phyloP scores from a whole-genome alignment of 92 coral and sea anemone species.

The Siderastrea radians region DNA sequence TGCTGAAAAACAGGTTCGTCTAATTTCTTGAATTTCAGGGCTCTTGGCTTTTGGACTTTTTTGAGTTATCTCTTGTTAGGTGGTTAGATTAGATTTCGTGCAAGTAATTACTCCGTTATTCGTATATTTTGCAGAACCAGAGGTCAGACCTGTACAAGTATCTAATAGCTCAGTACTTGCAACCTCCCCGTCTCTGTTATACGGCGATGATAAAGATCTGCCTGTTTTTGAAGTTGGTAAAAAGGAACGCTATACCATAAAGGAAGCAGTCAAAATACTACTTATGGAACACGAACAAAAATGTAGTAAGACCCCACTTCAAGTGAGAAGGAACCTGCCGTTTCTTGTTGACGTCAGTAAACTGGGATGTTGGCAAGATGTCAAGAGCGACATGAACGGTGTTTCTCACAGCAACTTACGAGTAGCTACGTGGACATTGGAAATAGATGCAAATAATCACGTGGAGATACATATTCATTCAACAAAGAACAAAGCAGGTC shows the following conservation, averaged over 20 bases:
- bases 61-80: constrained; percentile 5
- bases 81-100: constrained; percentile 21
- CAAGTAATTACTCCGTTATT: constrained; percentile 9
- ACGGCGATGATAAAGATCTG: constrained; percentile 12
- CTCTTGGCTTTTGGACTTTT: neutral
- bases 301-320: constrained; percentile 50
- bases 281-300: neutral
- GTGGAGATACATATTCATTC: constrained; percentile 31
- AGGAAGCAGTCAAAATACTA: constrained; percentile 31
- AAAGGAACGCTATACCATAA: constrained; percentile 35
- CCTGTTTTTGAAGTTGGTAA: constrained; percentile 37
- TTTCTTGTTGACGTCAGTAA: constrained; percentile 40
- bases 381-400: constrained; percentile 69
- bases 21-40: neutral
- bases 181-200: constrained; percentile 15
- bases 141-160: constrained; percentile 7
- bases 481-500: constrained; percentile 30
- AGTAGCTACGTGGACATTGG: constrained; percentile 53
- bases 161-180: constrained; percentile 22
- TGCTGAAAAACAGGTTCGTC: neutral
- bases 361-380: constrained; percentile 60
- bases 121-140: constrained; percentile 15
- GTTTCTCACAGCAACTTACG: constrained; percentile 29
- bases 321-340: constrained; percentile 54
- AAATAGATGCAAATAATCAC: constrained; percentile 17